Conservation (phyloP, 2,797 vertebrate genomes). For the Semotilus atromaculatus region DNA sequence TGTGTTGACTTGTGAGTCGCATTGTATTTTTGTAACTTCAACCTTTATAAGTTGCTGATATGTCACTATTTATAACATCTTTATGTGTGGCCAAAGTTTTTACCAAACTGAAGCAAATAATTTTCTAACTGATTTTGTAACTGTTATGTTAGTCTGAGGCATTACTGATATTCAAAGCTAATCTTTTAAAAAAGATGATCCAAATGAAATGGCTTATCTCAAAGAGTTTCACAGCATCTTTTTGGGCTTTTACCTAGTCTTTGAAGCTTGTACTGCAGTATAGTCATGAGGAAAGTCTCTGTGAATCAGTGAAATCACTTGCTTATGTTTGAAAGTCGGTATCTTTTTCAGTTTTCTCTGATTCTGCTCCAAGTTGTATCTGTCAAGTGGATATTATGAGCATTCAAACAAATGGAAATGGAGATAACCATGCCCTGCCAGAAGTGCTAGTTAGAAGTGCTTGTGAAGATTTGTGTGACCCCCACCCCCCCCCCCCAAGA, state of each 20-base stretch:
- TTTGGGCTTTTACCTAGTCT: background rate
- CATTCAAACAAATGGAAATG: background rate
- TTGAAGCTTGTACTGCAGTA: slow-evolving; percentile 21
- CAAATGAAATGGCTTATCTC: slow-evolving; percentile 24
- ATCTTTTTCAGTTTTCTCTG: background rate
- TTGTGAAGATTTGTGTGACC: slow-evolving; percentile 10
- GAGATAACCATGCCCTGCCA: slow-evolving; percentile 8
- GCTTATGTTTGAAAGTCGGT: background rate
- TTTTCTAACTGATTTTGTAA: background rate
- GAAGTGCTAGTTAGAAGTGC: background rate
- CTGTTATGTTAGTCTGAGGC: slow-evolving; percentile 12
- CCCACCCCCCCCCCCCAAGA: background rate
- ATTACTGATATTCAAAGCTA: slow-evolving; percentile 10
- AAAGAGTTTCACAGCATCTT: background rate
- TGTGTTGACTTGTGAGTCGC: slow-evolving; percentile 60
- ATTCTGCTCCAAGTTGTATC: background rate
- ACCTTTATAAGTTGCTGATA: slow-evolving; percentile 35
- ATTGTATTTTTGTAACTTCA: slow-evolving; percentile 60
- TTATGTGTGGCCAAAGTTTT: slow-evolving; percentile 34
- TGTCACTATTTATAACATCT: slow-evolving; percentile 27
- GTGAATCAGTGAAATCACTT: background rate
- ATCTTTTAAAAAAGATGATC: slow-evolving; percentile 5
- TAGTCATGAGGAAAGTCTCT: background rate
- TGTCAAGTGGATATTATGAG: slow-evolving; percentile 2
- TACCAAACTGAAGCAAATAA: background rate